Base-by-base conservation (phyloP, 2,113 vertebrate species). In the Myotis lucifugus region DNA sequence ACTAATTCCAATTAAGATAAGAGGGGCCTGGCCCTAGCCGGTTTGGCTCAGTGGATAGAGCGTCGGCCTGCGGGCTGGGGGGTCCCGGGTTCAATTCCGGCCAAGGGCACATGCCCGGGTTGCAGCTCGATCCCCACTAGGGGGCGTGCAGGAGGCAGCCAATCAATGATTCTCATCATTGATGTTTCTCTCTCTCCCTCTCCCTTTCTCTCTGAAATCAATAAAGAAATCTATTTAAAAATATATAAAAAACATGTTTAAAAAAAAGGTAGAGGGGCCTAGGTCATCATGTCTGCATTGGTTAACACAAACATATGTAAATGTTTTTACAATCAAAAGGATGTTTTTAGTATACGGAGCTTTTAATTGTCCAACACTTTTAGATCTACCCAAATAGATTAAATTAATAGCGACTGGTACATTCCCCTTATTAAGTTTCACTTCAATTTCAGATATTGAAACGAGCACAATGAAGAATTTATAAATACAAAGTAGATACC, bases 321-420 rank as follows among this genome's bases (percentile, higher is more conserved):
- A 85, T 94, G 96, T 98, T 98, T 96, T 97, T 97, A 98, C 96
- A 98, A 95, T 66, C 76, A 76, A 96, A 98, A 96, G 81, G 92
- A 90, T 96, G 88, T 37, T 96, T 96, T 97, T 81, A 95, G 61
- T 79, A 42, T 40, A 67, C 56, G 74, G 96, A 85, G 95, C 96
- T 85, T 91, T 91, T 94, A 95, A 91, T 64, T 97, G 82, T 95
- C 95, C 88, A 93, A 85, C n/a, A 97, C 69, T 32, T 73, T 95
- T 82, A 88, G 92, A 97, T 27, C 23, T 95, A 89, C n/a, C n/a
- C 18, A 7, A 91, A 76, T 27, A 89, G 42, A 91, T 95, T 94
- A 97, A 94, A 94, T 85, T 96, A 85, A 78, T 32, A 81, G 27
- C 70, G n/a, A 96, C 29, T 91, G 13, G 40, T 74, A 84, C 32